phyloP scores from a whole-genome alignment of 2,888 invertebrate genomes.

The Tiliacea aurago region DNA sequence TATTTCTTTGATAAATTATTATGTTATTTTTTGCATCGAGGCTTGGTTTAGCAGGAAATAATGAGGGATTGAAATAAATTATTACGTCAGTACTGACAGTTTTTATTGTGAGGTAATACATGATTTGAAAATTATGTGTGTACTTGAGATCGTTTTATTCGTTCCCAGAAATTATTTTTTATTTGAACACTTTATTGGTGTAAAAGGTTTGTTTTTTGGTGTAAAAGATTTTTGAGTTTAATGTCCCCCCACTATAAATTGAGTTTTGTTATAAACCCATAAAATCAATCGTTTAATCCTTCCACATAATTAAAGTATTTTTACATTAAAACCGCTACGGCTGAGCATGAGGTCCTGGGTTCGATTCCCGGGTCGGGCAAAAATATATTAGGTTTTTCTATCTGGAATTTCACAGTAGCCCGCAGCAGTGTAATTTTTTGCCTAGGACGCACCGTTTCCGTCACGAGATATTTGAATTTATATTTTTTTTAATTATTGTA shows the following conservation, averaged over 20 bases:
- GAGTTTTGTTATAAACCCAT: neutral
- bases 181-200: neutral
- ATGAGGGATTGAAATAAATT: slow-evolving; percentile 37
- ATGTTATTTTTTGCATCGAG: slow-evolving; percentile 38
- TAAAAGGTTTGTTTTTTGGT: neutral
- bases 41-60: slow-evolving; percentile 33
- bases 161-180: slow-evolving; percentile 27
- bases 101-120: slow-evolving; percentile 47
- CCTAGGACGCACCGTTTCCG: no score
- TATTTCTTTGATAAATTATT: slow-evolving; percentile 49
- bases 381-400: no score
- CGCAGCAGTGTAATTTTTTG: no score
- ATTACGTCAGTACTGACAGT: slow-evolving; percentile 28
- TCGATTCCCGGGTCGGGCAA: no score
- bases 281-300: neutral
- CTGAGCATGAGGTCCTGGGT: no score
- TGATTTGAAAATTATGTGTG: slow-evolving; percentile 40
- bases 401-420: no score
- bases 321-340: no score
- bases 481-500: no score
- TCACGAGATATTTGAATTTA: no score
- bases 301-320: no score
- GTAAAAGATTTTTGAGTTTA: slow-evolving; percentile 5
- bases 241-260: slow-evolving; percentile 1
- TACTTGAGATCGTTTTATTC: slow-evolving; percentile 7